Conservation (phyloP, 2,797 vertebrate genomes). For the Chelonia mydas region DNA sequence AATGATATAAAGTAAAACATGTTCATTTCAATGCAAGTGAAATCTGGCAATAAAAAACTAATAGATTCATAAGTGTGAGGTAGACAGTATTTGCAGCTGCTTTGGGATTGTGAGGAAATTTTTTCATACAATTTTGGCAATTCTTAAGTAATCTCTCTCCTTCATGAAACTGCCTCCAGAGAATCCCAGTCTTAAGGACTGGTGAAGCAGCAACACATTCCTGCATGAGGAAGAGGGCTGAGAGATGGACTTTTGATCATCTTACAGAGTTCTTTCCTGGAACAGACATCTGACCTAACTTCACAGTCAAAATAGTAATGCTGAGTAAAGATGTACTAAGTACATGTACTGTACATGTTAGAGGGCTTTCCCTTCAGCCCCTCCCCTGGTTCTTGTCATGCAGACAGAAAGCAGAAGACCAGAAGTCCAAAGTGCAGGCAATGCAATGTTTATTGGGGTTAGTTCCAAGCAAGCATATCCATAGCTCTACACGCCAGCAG, state of each 20-base stretch:
- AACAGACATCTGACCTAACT: fast-evolving
- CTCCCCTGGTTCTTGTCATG: too few species aligned
- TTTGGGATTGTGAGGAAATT: neutral
- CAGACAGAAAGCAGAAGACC: too few species aligned
- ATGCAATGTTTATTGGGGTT: too few species aligned
- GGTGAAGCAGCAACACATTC: neutral
- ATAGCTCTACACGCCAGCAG: too few species aligned
- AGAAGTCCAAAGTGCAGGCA: too few species aligned
- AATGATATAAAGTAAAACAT: neutral
- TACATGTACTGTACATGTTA: too few species aligned
- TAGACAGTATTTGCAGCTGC: too few species aligned
- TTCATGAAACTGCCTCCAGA: neutral
- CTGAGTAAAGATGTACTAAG: neutral
- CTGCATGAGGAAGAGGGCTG: neutral
- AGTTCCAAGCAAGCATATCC: too few species aligned
- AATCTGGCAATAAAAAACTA: too few species aligned
- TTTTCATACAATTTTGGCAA: neutral
- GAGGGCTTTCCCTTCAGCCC: too few species aligned
- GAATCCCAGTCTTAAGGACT: neutral
- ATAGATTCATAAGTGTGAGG: too few species aligned
- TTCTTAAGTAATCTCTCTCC: neutral
- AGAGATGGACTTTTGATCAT: neutral
- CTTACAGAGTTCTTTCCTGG: neutral
- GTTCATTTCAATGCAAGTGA: neutral
- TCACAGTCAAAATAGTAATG: neutral